phyloP scores from a whole-genome alignment of 2,888 invertebrate species.

The Muschampia staudingeri region DNA sequence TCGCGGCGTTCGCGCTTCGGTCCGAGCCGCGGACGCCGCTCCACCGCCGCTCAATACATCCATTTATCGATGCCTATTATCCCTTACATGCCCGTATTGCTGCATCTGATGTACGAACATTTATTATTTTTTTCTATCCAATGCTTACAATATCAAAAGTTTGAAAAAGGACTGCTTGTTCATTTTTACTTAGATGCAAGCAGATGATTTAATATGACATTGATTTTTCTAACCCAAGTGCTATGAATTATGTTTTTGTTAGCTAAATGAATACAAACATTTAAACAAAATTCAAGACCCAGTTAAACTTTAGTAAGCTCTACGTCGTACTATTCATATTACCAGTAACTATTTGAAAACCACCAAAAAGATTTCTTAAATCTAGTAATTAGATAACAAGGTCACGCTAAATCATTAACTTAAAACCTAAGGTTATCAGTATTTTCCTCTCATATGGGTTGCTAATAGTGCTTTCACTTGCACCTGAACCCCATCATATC shows the following conservation, averaged over 20 bases:
- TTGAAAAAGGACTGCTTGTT: conserved; percentile 4
- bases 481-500: conserved; percentile 41
- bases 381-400: conserved; percentile 65
- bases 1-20: conserved; percentile 20
- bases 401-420: conserved; percentile 74
- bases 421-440: conserved; percentile 64
- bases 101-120: conserved; percentile 51
- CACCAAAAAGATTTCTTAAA: no score
- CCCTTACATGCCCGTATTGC: conserved; percentile 45
- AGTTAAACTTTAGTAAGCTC: no score
- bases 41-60: conserved; percentile 60
- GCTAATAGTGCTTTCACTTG: conserved; percentile 71
- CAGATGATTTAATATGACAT: background rate
- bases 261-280: no score
- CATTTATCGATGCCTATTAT: conserved; percentile 54
- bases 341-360: conserved; percentile 62
- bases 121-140: conserved; percentile 50
- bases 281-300: background rate
- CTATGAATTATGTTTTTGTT: no score
- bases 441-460: conserved; percentile 48
- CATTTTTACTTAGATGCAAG: background rate
- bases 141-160: conserved; percentile 16
- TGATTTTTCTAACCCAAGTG: background rate
- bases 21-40: conserved; percentile 53
- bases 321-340: conserved; percentile 73